Evolutionary conservation across 2,797 vertebrate genomes (phyloP), one percentile per base, ranked within the genome.

Genomic region (Siniperca scherzeri): DNA sequence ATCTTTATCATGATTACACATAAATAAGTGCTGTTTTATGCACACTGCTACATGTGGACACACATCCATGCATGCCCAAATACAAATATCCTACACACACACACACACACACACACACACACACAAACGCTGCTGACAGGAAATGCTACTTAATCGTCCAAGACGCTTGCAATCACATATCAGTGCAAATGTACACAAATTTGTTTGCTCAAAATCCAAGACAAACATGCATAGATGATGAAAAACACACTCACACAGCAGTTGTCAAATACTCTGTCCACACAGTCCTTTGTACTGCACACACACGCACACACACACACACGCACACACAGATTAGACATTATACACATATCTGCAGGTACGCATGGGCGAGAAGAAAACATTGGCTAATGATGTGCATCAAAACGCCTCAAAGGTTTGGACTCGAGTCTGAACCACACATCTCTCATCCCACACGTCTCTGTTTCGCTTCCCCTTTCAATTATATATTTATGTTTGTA

Each of bases 401-500:
- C 73, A 21, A 56, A 87, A 80, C 48, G 27, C 71, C 88, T 90
- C 72, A 78, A 80, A 88, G 77, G 76, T 89, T 89, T 79, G 76
- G 74, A 50, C 74, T 46, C 1, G 8, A 70, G 55, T 77, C 50
- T 64, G 69, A 81, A 74, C 80, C 8, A 0, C 73, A 76, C 83
- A 84, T 77, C 83, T 85, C 86, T 85, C 89, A 87, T 78, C 74
- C 16, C 36, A 14, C 70, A 46, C 42, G 11, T 81, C 81, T 71
- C 50, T 22, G 53, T 70, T 89, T 78, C 73, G 70, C 46, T 77
- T 38, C 75, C 69, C 42, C 88, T 88, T 90, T 89, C 87, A 93
- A 89, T 91, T 87, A 83, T 82, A 87, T 84, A 84, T 90, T 86
- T 85, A 82, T 92, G 83, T 92, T 86, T 88, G 90, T 74, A 87